These are phyloP conservation scores for Diaprepes abbreviatus DNA, from an alignment of 2,888 invertebrate species.

Conservation along the genomic window DNA sequence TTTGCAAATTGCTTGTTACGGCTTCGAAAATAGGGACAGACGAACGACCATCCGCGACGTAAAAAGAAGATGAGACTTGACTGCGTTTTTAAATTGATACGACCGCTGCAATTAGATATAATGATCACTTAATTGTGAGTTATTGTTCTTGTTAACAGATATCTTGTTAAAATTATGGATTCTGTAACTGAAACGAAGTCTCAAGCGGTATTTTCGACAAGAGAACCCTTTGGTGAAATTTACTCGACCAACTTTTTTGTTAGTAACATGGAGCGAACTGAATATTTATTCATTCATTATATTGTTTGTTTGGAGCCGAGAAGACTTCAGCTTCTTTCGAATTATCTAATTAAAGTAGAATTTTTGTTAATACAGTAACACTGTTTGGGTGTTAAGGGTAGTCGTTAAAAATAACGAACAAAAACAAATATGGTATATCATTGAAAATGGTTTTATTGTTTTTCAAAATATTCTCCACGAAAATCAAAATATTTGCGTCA, in stretches of 20 bases:
- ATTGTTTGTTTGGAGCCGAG: constrained; percentile 14
- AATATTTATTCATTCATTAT: constrained; percentile 56
- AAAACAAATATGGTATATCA: too few relatives aligned
- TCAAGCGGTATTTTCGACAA: constrained; percentile 46
- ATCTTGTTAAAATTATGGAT: constrained; percentile 65
- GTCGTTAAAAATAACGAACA: too few relatives aligned
- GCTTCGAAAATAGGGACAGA: constrained; percentile 63
- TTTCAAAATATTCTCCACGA: too few relatives aligned
- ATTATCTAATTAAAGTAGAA: neutral
- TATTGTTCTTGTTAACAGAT: constrained; percentile 66
- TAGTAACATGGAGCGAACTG: constrained; percentile 25
- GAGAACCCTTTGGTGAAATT: constrained; percentile 5
- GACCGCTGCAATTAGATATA: constrained; percentile 65
- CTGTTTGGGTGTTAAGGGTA: too few relatives aligned
- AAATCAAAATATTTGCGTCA: too few relatives aligned
- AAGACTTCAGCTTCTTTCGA: neutral
- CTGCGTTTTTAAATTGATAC: constrained; percentile 63
- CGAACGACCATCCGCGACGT: constrained; percentile 52
- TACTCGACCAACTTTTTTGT: constrained; percentile 49
- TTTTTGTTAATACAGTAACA: too few relatives aligned
- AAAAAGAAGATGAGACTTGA: constrained; percentile 57
- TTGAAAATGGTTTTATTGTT: too few relatives aligned
- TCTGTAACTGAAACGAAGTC: constrained; percentile 50
- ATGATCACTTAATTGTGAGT: constrained; percentile 69
- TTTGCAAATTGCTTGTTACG: constrained; percentile 67